These are phyloP conservation scores for Pterophyllum scalare DNA, from an alignment of 2,113 vertebrate genomes.

Conservation along the genomic window DNA sequence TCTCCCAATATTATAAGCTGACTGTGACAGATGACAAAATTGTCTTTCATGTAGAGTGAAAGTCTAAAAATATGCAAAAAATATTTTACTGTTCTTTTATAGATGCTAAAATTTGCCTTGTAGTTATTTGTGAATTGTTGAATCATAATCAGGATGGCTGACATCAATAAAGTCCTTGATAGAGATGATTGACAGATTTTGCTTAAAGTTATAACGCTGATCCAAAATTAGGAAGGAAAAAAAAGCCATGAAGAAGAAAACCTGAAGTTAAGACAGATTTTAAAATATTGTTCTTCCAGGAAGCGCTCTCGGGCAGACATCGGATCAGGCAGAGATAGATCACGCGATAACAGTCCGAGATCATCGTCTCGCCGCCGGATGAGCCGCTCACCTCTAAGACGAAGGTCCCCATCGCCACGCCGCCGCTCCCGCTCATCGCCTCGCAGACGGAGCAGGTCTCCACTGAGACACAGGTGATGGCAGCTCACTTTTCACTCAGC, in stretches of 20 bases:
- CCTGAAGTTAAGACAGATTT: not conserved
- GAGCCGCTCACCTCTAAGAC: constrained; percentile 78
- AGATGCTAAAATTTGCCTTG: not conserved
- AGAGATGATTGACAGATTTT: not conserved
- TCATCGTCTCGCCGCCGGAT: constrained; percentile 77
- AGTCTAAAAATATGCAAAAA: not conserved
- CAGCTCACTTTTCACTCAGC: not conserved
- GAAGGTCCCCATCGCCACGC: constrained; percentile 84
- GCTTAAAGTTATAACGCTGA: not conserved
- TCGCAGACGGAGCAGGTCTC: constrained; percentile 90
- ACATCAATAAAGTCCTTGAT: not conserved
- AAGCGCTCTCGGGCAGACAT: constrained; percentile 79
- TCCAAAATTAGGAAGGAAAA: rapidly evolving
- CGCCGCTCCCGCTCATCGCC: constrained; percentile 86
- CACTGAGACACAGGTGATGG: constrained; percentile 86
- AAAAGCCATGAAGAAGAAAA: rapidly evolving
- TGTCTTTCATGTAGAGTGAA: rapidly evolving
- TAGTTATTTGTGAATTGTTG: not conserved
- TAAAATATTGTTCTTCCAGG: constrained; percentile 39
- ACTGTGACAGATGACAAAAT: not conserved
- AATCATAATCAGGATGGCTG: not conserved
- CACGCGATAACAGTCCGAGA: constrained; percentile 83
- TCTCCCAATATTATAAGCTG: not conserved
- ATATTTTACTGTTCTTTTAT: not conserved
- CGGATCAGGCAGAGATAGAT: constrained; percentile 73